A percentile compares a stretch with the other conserved stretches of the same genome.
phyloP scores from a whole-genome alignment of 1,140 invertebrate genomes.

The Wasmannia auropunctata region DNA sequence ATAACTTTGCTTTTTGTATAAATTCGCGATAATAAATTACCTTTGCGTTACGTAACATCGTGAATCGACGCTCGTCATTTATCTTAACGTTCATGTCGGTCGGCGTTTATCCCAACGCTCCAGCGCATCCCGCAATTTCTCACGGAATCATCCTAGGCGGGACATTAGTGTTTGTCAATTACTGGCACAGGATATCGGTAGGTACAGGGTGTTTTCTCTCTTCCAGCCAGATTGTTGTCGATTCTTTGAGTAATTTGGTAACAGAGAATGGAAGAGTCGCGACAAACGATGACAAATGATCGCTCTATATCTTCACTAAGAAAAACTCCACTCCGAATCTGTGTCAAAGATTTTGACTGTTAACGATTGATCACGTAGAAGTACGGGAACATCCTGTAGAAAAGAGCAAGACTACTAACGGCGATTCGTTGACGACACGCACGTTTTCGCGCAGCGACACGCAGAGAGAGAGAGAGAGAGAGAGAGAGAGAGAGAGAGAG shows the following conservation, averaged over 20 bases:
- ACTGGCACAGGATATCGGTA: slow-evolving; percentile 7
- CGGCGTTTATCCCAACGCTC: background rate
- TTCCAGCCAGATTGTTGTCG: background rate
- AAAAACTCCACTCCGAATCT: background rate
- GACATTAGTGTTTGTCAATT: slow-evolving; percentile 74
- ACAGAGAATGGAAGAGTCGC: background rate
- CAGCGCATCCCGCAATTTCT: slow-evolving; percentile 38
- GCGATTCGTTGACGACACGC: slow-evolving; percentile 54
- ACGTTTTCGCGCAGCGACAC: slow-evolving; percentile 48
- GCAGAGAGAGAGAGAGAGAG: slow-evolving; percentile 12
- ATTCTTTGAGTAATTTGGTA: background rate
- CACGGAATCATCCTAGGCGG: slow-evolving; percentile 29
- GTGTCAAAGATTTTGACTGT: background rate
- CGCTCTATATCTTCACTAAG: background rate
- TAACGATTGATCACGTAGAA: background rate
- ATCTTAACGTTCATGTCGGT: slow-evolving; percentile 28
- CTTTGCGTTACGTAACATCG: slow-evolving; percentile 7
- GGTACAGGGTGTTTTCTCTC: background rate
- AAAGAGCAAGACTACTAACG: background rate
- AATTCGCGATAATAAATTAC: slow-evolving; percentile 11
- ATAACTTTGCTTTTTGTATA: background rate
- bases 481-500: too few relatives aligned
- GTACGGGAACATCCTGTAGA: background rate
- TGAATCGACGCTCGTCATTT: slow-evolving; percentile 19
- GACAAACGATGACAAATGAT: background rate